These are phyloP conservation scores for Premnoplex brunnescens DNA, from an alignment of 2,797 vertebrate genomes.

Conservation along the genomic window DNA sequence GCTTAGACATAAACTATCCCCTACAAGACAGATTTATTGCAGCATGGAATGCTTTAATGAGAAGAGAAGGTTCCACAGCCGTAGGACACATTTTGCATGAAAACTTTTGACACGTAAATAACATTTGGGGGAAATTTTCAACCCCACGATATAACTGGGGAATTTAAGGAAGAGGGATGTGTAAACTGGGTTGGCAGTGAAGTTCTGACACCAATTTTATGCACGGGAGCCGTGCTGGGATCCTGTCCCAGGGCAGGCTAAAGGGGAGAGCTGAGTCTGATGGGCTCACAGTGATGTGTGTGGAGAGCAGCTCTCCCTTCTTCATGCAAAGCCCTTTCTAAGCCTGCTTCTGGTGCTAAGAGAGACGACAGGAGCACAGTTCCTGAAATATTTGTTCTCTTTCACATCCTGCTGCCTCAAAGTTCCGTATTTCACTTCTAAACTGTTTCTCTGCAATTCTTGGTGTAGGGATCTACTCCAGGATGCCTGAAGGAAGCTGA, in stretches of 20 bases:
- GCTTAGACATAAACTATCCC: conserved; percentile 67
- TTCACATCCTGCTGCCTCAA: not conserved
- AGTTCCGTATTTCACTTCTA: not conserved
- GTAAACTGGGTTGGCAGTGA: conserved; percentile 9
- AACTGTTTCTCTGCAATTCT: not conserved
- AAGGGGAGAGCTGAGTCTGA: not conserved
- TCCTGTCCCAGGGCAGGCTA: not conserved
- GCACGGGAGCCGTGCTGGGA: not conserved
- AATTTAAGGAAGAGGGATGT: not conserved
- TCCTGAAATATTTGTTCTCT: not conserved
- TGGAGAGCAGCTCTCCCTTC: not conserved
- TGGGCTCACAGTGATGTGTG: not conserved
- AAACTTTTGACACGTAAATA: conserved; percentile 12
- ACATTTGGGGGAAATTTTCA: not conserved
- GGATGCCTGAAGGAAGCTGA: not conserved
- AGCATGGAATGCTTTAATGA: conserved; percentile 71
- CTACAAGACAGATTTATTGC: conserved; percentile 70
- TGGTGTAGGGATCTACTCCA: not conserved
- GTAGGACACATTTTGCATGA: not conserved
- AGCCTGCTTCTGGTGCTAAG: not conserved
- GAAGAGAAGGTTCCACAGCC: conserved; percentile 25
- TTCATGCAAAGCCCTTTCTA: not conserved
- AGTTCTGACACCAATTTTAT: conserved; percentile 3
- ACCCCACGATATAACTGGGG: not conserved
- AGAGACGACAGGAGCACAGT: not conserved